Evolutionary conservation across 2,797 vertebrate genomes (phyloP).

Genomic region (Psittacula derbiana): DNA sequence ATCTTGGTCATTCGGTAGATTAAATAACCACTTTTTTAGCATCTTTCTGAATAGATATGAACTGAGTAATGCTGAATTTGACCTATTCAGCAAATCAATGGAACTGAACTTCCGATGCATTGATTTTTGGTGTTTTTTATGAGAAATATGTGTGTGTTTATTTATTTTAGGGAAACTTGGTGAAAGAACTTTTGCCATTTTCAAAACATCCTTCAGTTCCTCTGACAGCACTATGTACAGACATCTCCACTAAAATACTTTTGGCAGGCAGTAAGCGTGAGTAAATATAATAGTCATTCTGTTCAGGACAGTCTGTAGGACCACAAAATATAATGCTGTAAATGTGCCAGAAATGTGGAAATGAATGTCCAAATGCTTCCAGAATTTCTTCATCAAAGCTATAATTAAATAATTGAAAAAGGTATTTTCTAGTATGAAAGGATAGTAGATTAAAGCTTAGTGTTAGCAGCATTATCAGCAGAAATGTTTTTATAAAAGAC

Average conservation of each 20-base stretch:
- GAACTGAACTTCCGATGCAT: not conserved
- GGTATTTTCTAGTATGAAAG: not conserved
- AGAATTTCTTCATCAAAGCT: not conserved
- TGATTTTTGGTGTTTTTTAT: not conserved
- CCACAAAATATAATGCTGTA: not conserved
- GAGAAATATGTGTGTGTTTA: not conserved
- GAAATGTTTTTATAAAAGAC: not conserved
- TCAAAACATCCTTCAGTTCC: slow-evolving; percentile 69
- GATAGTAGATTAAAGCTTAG: not conserved
- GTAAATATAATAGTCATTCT: not conserved
- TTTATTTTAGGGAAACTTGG: slow-evolving; percentile 66
- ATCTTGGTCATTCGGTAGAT: not conserved
- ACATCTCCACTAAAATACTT: slow-evolving; percentile 49
- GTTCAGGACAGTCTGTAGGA: not conserved
- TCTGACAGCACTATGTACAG: slow-evolving; percentile 63
- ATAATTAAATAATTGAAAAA: not conserved
- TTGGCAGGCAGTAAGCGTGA: slow-evolving; percentile 71
- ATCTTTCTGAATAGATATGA: not conserved
- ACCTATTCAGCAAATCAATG: not conserved
- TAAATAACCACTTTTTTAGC: not conserved
- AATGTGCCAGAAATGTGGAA: not conserved
- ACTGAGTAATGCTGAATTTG: not conserved
- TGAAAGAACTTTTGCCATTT: slow-evolving; percentile 72
- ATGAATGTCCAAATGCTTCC: not conserved
- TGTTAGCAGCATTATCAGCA: not conserved